Evolutionary conservation across 1,140 invertebrate genomes (phyloP), one percentile per base, ranked within the genome.

Genomic region (Holotrichia oblita): DNA sequence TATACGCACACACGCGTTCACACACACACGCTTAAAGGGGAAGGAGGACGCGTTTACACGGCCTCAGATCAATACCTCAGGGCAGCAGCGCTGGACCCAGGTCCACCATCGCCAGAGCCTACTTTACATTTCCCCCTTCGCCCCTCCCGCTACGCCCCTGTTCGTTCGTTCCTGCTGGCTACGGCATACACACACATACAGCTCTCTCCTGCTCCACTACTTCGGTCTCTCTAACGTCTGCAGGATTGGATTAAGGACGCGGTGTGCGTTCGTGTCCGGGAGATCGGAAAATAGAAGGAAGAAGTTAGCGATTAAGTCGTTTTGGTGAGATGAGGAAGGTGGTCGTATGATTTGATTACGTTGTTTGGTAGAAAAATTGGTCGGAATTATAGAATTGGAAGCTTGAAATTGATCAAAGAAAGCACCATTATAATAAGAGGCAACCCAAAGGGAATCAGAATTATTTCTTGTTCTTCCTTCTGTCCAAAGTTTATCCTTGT

Each of bases 31-130:
- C 79, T 64, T 80, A 77, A 77, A 40, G 14, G 17, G 27, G 27
- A 34, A 34, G 27, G 27, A 34, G 48, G 48, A 55, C 48, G 48
- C 48, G n/a, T 55, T 55, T 55, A 55, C 80, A 64, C 73, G 77
- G 72, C 82, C 82, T 84, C 81, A 85, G 85, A 86, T 86, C 85
- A 86, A 86, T 86, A 86, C 85, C 85, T 86, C 82, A 83, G 85
- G 85, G 85, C 85, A 86, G 85, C 84, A 78, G 80, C 80, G 83
- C 84, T 82, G 85, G 84, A 85, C 85, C 84, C 83, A 84, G 85
- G 83, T 85, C 85, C 83, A 84, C 83, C 84, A 79, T 84, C 83
- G 84, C 83, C 84, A 79, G 44, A 85, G 84, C 85, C 85, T 86
- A 86, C 85, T 86, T 86, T 86, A 86, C 85, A 86, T 85, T 85